phyloP scores from a whole-genome alignment of 1,140 invertebrate species.

The Lepidurus packardi region DNA sequence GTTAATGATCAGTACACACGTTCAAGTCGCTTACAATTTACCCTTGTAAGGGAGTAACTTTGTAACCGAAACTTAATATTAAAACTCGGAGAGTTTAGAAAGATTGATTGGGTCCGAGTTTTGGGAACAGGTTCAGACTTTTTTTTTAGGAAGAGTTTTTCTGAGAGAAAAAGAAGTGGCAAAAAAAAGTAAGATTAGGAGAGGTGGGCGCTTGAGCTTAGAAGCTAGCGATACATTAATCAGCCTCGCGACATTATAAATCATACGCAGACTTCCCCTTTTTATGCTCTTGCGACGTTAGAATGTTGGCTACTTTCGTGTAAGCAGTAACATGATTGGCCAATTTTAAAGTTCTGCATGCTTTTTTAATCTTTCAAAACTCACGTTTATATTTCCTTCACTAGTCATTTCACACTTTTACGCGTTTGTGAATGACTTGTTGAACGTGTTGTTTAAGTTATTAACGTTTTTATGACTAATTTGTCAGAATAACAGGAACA shows the following conservation, averaged over 20 bases:
- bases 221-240: constrained; percentile 16
- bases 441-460: neutral
- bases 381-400: neutral
- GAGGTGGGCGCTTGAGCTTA: constrained; percentile 12
- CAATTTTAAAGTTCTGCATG: neutral
- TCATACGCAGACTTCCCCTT: neutral
- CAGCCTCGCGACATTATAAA: constrained; percentile 18
- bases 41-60: neutral
- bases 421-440: constrained; percentile 11
- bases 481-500: neutral
- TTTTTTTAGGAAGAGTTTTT: neutral
- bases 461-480: neutral
- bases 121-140: neutral
- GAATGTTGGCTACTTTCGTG: neutral
- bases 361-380: neutral
- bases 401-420: constrained; percentile 15
- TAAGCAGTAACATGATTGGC: neutral
- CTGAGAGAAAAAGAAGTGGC: neutral
- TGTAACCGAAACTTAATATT: neutral
- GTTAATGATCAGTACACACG: neutral
- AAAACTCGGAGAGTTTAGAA: neutral
- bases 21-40: neutral
- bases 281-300: neutral
- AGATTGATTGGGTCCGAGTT: constrained; percentile 8
- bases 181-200: neutral